A percentile compares a stretch with the other conserved stretches of the same genome.
Conservation (phyloP, 2,888 invertebrate species). For the Galeopsomyia nigrocyanea region DNA sequence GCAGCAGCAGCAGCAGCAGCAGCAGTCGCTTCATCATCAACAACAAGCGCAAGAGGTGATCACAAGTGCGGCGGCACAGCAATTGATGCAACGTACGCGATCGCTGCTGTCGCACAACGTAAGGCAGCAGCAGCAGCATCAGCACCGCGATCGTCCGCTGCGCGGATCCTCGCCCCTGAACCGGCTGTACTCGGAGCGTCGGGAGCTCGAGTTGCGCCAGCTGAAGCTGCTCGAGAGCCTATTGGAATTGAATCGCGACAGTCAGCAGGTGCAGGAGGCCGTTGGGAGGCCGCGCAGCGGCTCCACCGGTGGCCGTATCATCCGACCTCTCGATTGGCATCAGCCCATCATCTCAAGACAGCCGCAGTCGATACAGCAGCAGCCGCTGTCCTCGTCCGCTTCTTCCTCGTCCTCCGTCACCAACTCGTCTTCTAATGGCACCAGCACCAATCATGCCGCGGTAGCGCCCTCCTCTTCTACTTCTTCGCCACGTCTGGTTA, state of each 20-base stretch:
- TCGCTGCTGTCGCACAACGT: background rate
- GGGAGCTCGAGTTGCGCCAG: constrained; percentile 43
- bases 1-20: constrained; percentile 25
- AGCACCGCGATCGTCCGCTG: constrained; percentile 11
- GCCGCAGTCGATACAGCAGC: constrained; percentile 4
- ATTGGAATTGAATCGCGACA: constrained; percentile 40
- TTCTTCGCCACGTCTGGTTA: constrained; percentile 53
- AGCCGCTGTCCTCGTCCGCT: constrained; percentile 57
- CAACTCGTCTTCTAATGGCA: constrained; percentile 62
- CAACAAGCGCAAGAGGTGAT: background rate
- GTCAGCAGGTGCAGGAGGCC: background rate
- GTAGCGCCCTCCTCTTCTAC: constrained; percentile 60
- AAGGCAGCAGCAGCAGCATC: constrained; percentile 4
- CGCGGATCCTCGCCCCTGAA: constrained; percentile 36
- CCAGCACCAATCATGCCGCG: constrained; percentile 61
- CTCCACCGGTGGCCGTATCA: constrained; percentile 40
- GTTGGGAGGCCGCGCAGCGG: constrained; percentile 40
- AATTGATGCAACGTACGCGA: background rate
- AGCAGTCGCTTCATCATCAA: background rate
- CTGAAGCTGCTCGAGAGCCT: constrained; percentile 44
- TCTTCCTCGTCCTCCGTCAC: constrained; percentile 61
- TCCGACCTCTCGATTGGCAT: constrained; percentile 35
- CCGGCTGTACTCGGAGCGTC: constrained; percentile 32
- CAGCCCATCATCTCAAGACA: constrained; percentile 28
- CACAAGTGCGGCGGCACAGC: no score